phyloP scores from a whole-genome alignment of 2,113 vertebrate species.

The Guaruba guarouba region DNA sequence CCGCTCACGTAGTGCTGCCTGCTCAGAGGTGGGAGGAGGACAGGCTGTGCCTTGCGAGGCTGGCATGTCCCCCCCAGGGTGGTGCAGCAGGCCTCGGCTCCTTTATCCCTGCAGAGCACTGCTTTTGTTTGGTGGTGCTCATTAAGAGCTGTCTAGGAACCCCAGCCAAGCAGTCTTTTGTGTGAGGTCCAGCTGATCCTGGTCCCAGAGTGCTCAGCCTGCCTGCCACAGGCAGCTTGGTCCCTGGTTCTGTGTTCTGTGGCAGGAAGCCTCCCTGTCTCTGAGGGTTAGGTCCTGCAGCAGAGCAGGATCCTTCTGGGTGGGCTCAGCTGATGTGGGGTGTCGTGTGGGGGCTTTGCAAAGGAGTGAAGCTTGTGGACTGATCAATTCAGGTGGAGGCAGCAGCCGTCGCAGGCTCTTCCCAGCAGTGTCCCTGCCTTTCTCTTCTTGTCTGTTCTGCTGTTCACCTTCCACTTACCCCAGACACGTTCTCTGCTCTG shows the following conservation, averaged over 20 bases:
- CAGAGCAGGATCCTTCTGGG: background rate
- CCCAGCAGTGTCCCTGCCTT: constrained; percentile 11
- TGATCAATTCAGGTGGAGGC: background rate
- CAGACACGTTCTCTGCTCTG: constrained; percentile 24
- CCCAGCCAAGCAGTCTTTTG: background rate
- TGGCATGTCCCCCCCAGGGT: background rate
- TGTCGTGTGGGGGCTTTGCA: background rate
- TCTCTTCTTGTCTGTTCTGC: constrained; percentile 52
- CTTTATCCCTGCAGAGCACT: background rate
- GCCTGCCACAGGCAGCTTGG: background rate
- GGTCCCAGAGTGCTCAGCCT: background rate
- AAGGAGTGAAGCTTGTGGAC: background rate
- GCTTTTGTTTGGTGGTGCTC: background rate
- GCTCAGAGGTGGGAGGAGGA: background rate
- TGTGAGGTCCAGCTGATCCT: background rate
- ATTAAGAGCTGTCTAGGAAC: background rate
- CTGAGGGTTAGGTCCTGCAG: background rate
- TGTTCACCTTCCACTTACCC: constrained; percentile 21
- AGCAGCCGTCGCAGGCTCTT: constrained; percentile 25
- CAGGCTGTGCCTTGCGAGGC: background rate
- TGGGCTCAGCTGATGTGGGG: background rate
- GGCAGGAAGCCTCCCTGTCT: background rate
- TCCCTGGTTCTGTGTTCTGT: background rate
- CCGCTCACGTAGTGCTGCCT: background rate
- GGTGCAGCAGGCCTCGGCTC: background rate